A percentile compares a stretch with the other conserved stretches of the same genome.
phyloP scores from a whole-genome alignment of 2,888 invertebrate species.

The Odontothrips loti region DNA sequence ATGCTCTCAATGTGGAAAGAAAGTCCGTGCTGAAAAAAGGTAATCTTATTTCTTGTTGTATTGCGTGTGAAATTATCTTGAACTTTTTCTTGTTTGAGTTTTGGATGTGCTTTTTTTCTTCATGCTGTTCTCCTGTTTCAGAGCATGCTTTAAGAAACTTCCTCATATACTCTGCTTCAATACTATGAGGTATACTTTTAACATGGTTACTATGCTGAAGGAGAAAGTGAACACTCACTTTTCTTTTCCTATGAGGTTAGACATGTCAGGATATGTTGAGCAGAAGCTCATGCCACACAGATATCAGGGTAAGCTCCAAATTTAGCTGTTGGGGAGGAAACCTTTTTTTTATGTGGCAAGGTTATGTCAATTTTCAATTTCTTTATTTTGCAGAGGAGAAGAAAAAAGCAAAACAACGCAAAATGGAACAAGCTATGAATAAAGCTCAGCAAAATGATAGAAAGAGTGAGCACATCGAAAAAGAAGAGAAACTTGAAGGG shows the following conservation, averaged over 20 bases:
- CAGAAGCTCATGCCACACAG: conserved; percentile 88
- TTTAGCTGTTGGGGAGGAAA: not conserved
- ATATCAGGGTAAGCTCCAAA: conserved; percentile 59
- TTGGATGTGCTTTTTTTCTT: too few relatives aligned
- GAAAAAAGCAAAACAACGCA: conserved; percentile 37
- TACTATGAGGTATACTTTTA: conserved; percentile 95
- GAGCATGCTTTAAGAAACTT: conserved; percentile 89
- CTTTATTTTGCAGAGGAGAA: conserved; percentile 36
- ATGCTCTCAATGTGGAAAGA: conserved; percentile 90
- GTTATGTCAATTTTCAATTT: conserved; percentile 37
- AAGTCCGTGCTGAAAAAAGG: conserved; percentile 92
- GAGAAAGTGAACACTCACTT: conserved; percentile 97
- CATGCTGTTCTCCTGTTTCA: conserved; percentile 44
- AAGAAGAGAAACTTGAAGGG: not conserved
- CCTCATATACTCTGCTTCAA: conserved; percentile 93
- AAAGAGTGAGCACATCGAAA: conserved; percentile 38
- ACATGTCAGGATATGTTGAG: conserved; percentile 94
- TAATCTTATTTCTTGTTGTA: conserved; percentile 41
- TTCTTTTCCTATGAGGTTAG: conserved; percentile 86
- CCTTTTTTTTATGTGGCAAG: conserved; percentile 9
- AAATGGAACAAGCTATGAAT: conserved; percentile 40
- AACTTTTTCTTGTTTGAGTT: conserved; percentile 4
- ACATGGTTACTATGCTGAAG: conserved; percentile 95
- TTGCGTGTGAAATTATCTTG: conserved; percentile 10
- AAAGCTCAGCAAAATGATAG: conserved; percentile 50